Base-by-base conservation (phyloP, 2,888 invertebrate species). In the Drosophila glabriapex region DNA sequence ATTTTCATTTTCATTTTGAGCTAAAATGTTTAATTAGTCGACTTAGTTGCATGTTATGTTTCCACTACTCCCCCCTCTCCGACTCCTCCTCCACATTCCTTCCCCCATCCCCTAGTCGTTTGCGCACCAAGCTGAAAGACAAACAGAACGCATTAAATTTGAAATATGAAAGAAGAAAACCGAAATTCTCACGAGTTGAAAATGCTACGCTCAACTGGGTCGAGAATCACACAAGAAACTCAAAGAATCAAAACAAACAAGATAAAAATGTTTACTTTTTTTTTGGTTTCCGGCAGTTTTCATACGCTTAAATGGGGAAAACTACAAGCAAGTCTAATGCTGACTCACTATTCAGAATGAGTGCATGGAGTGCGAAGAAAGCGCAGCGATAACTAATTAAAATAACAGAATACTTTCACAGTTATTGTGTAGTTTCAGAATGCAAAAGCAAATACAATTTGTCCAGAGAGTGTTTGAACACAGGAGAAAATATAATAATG, bases 1-100 rank as follows among this genome's bases (percentile, higher is more conserved):
- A 80, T 78, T 84, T 89, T 73, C 65, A 79, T 89, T 84, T 89
- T 25, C 4, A 25, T 46, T 46, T 46, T 25, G 10, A 63, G 39
- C 70, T 64, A 73, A 87, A 89, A 84, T 89, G 70, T 89, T 85
- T 89, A 89, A 85, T 85, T 87, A 89, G 79, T 69, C 62, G 58
- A 66, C 76, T 73, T 59, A 58, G 25, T 46, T 76, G 53, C 56
- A 71, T 76, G 33, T 49, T 54, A 62, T 41, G 9, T 19, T 25
- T 5, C 50, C 16, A 50, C 37, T 43, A n/a, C 28, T 2, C 6
- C 9, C 29, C 29, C 12, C 12, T 10, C 31, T 16, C 41, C 22
- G 0, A 6, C 28, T 2, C 9, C 22, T 6, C 1, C 41, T 4
- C 4, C 12, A 14, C n/a, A 19, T n/a, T 19, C 4, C 4, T 25